phyloP scores from a whole-genome alignment of 2,113 vertebrate species.

The Perognathus longimembris region DNA sequence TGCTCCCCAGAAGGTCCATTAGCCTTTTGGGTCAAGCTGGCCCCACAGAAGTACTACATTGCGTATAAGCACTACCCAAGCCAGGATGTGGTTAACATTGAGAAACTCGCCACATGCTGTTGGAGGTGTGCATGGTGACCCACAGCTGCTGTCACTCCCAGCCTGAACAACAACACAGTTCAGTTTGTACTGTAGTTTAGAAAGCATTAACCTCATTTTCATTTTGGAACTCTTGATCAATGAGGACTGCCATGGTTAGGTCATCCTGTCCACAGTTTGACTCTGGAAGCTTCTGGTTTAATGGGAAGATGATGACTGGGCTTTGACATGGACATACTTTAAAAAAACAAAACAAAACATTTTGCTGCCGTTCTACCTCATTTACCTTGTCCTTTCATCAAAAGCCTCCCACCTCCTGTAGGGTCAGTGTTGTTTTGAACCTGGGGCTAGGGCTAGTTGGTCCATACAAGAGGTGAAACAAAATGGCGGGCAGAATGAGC shows the following conservation, averaged over 20 bases:
- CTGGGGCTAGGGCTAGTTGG: not conserved
- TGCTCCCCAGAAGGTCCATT: not conserved
- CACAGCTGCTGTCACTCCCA: not conserved
- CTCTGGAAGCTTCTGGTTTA: not conserved
- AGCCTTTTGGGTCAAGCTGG: not conserved
- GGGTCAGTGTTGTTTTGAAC: not conserved
- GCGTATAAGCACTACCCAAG: not conserved
- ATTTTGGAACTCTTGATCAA: constrained; percentile 38
- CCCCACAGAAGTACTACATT: not conserved
- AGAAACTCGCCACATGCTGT: not conserved
- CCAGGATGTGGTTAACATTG: constrained; percentile 57
- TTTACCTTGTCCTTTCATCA: not conserved
- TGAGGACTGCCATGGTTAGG: not conserved
- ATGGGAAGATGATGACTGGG: not conserved
- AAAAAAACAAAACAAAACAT: no score
- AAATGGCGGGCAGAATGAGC: not conserved
- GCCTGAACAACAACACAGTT: not conserved
- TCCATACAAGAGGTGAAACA: not conserved
- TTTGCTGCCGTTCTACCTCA: not conserved
- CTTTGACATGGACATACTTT: not conserved
- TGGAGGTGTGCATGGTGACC: not conserved
- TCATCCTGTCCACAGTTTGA: not conserved
- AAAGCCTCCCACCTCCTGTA: not conserved
- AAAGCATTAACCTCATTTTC: constrained; percentile 39
- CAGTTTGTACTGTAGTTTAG: not conserved